phyloP scores from a whole-genome alignment of 2,888 invertebrate genomes.

The Cerceris ruficornis region DNA sequence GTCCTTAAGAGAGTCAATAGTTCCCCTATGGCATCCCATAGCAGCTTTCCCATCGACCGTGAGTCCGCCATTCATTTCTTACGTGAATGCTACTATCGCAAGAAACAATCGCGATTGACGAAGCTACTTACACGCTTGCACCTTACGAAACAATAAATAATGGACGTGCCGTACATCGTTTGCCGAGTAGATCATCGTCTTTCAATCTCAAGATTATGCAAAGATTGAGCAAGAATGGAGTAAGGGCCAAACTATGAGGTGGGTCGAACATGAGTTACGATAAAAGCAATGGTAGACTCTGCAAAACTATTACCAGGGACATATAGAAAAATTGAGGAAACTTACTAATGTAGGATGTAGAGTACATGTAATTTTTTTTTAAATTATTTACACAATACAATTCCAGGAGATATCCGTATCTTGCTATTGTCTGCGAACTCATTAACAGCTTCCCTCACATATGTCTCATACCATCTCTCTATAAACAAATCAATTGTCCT shows the following conservation, averaged over 20 bases:
- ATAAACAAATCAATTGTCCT: no score
- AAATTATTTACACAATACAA: no score
- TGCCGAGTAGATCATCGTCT: slow-evolving; percentile 43
- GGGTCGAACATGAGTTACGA: not conserved
- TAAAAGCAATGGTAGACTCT: not conserved
- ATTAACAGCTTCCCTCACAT: no score
- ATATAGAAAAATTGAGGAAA: no score
- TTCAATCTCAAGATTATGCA: slow-evolving; percentile 34
- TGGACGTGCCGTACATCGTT: slow-evolving; percentile 46
- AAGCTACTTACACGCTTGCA: slow-evolving; percentile 54
- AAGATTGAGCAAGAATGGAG: slow-evolving; percentile 34
- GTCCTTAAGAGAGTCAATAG: slow-evolving; percentile 36
- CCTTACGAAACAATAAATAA: slow-evolving; percentile 67
- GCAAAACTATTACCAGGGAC: no score
- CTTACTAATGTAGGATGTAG: no score
- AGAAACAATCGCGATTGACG: slow-evolving; percentile 46
- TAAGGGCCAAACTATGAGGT: not conserved
- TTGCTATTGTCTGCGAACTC: no score
- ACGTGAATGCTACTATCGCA: slow-evolving; percentile 53
- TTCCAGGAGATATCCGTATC: no score
- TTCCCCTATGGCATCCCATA: slow-evolving; percentile 32
- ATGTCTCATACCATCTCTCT: no score
- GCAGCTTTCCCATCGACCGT: slow-evolving; percentile 59
- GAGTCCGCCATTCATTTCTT: slow-evolving; percentile 53
- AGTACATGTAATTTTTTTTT: no score